Conservation (phyloP, 2,888 invertebrate genomes). For the Cinara cedri region DNA sequence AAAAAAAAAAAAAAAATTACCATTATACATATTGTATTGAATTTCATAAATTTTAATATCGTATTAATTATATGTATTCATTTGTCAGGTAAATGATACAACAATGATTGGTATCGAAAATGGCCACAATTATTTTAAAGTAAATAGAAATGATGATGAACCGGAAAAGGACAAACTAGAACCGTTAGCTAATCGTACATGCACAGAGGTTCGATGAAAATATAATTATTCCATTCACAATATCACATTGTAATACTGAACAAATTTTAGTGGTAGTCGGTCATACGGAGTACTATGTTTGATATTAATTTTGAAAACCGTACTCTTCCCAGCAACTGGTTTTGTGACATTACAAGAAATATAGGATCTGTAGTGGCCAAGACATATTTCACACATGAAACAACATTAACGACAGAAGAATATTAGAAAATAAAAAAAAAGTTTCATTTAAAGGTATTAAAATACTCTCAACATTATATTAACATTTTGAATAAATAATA, state of each 20-base stretch:
- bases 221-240: conserved; percentile 3
- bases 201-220: not conserved
- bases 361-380: not conserved
- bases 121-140: not conserved
- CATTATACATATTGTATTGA: not conserved
- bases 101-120: conserved; percentile 7
- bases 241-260: not conserved
- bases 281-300: not conserved
- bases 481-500: not conserved
- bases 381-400: not conserved
- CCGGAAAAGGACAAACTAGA: not conserved
- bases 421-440: not conserved
- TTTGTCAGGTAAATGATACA: conserved; percentile 1
- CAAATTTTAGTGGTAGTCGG: not conserved
- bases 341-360: conserved; percentile 2
- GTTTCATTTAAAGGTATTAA: conserved; percentile 5
- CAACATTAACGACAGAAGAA: not conserved
- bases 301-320: not conserved
- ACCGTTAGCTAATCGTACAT: not conserved
- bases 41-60: not conserved
- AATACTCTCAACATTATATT: not conserved
- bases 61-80: not conserved
- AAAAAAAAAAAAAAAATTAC: no score
- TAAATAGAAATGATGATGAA: not conserved
- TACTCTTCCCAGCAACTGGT: not conserved